Evolutionary conservation across 2,888 invertebrate species (phyloP).

Genomic region (Noctuana brunneofusca): DNA sequence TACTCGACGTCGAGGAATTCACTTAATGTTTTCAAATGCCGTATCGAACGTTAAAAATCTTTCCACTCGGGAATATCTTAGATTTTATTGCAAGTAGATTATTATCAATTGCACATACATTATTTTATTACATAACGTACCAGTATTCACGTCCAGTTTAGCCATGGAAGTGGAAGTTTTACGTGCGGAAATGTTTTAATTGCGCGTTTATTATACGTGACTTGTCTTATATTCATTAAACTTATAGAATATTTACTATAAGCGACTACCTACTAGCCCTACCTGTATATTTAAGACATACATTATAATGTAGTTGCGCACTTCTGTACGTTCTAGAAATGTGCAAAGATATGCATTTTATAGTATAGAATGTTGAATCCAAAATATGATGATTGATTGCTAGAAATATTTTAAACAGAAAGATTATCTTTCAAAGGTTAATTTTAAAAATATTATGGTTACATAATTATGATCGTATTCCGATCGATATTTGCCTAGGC

Average conservation of each 20-base stretch:
- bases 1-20: conserved; percentile 2
- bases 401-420: neutral
- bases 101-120: conserved; percentile 29
- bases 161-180: conserved; percentile 45
- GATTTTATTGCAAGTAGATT: conserved; percentile 27
- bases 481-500: no score
- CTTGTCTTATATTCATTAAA: conserved; percentile 39
- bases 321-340: neutral
- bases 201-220: conserved; percentile 40
- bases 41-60: conserved; percentile 20
- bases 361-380: neutral
- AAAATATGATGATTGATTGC: conserved; percentile 2
- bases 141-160: conserved; percentile 28
- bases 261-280: conserved; percentile 1
- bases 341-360: neutral
- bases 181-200: conserved; percentile 40
- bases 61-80: conserved; percentile 29
- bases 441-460: neutral
- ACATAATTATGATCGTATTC: no score
- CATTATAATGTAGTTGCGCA: neutral
- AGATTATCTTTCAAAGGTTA: neutral
- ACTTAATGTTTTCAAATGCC: conserved; percentile 13
- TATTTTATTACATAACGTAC: conserved; percentile 28
- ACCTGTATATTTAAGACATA: conserved; percentile 5
- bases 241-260: conserved; percentile 31